These are phyloP conservation scores for Coremacera marginata DNA, from an alignment of 2,888 invertebrate genomes.

Conservation along the genomic window DNA sequence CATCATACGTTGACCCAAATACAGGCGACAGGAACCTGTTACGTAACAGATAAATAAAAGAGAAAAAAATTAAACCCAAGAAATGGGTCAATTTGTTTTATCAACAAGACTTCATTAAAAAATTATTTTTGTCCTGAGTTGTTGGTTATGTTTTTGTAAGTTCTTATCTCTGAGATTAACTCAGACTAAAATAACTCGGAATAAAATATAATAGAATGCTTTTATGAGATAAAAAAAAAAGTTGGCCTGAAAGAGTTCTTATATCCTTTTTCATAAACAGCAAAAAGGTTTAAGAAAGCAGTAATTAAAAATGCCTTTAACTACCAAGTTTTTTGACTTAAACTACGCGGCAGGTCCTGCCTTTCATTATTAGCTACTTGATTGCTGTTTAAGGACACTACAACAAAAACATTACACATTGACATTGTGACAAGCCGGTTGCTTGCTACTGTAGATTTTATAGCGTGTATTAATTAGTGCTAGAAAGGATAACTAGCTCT, in stretches of 20 bases:
- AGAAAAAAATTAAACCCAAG: not conserved
- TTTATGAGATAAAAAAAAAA: slow-evolving; percentile 8
- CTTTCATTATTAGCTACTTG: not conserved
- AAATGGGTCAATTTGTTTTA: not conserved
- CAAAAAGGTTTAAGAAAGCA: not conserved
- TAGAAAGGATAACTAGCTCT: not conserved
- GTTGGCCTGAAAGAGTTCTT: not conserved
- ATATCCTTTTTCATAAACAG: not conserved
- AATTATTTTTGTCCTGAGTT: not conserved
- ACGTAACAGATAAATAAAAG: not conserved
- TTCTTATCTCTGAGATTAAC: not conserved
- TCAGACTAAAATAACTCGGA: no score
- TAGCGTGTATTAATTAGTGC: slow-evolving; percentile 3
- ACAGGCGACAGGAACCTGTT: not conserved
- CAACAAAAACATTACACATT: slow-evolving; percentile 18
- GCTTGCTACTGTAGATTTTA: not conserved
- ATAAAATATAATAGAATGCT: no score
- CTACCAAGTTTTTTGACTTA: not conserved
- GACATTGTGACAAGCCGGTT: not conserved
- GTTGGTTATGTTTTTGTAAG: not conserved
- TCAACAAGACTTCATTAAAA: not conserved
- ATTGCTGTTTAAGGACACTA: not conserved
- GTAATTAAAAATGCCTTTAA: not conserved
- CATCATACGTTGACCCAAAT: not conserved
- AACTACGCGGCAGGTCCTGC: not conserved